These are phyloP conservation scores for Gerris buenoi DNA, from an alignment of 1,140 invertebrate species.

Conservation along the genomic window DNA sequence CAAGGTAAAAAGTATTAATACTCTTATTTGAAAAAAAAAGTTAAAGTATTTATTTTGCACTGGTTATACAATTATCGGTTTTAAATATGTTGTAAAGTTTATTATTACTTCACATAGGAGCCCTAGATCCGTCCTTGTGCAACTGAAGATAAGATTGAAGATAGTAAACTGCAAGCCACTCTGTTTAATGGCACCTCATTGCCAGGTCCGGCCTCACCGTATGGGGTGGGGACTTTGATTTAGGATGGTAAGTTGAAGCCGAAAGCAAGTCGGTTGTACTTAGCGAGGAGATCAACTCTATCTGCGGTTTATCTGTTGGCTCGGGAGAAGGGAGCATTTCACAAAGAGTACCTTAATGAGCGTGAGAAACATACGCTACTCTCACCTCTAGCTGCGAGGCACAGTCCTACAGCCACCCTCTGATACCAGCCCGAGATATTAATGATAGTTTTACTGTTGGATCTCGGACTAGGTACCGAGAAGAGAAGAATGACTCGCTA, in stretches of 20 bases:
- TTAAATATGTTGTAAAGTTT: too few species aligned
- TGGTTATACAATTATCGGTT: too few species aligned
- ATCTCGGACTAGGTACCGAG: too few species aligned
- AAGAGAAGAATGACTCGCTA: background rate
- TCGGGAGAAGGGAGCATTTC: background rate
- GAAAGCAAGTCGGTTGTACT: background rate
- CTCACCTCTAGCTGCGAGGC: background rate
- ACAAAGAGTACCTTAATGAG: background rate
- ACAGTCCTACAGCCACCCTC: background rate
- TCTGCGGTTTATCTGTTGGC: background rate
- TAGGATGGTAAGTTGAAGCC: background rate
- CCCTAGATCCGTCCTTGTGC: background rate
- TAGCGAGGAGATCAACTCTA: background rate
- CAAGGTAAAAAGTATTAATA: too few species aligned
- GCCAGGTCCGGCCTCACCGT: background rate
- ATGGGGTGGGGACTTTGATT: background rate
- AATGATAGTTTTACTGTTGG: background rate
- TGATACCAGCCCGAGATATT: background rate
- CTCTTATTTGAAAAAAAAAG: too few species aligned
- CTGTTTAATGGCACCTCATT: background rate
- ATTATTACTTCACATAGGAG: too few species aligned
- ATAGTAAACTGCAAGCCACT: background rate
- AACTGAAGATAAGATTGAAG: background rate
- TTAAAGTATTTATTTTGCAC: too few species aligned
- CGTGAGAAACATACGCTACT: background rate